Base-by-base conservation (phyloP, 2,113 vertebrate genomes). In the Pyxicephalus adspersus region DNA sequence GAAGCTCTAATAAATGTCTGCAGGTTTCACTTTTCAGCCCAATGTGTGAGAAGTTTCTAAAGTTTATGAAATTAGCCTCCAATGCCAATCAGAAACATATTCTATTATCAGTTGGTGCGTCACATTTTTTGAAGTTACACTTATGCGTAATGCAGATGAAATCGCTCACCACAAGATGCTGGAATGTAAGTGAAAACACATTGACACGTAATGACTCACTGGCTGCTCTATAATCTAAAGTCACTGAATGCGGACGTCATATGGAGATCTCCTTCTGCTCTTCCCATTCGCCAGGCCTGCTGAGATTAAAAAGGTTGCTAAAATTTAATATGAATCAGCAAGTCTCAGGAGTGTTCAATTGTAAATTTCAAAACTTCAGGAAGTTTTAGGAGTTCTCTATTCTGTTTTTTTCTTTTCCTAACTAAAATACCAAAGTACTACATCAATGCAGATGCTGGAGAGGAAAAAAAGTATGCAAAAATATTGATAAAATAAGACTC, bases 141-240 rank as follows among this genome's bases (percentile, higher is more conserved):
- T 13, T 64, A 45, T 9, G n/a, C 3, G 25, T 31, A 34, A 54
- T 64, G 23, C 38, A 77, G 60, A 25, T 64, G 60, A 17, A 25
- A 29, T 77, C 18, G 13, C 61, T 22, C 52, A 18, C 25, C 60
- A 76, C 34, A 51, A 15, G 19, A 28, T 29, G 19, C 45, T 25
- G 2, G 29, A 4, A 7, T 4, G 16, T 77, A 65, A 77, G 61
- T 65, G 75, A 25, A 77, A 77, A 26, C 75, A 77, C 45, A 76
- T 64, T 51, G 57, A 64, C 23, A 29, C 22, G 38, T 15, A 23
- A 51, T 51, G 34, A 77, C 60, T 76, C 74, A 64, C 60, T 76
- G 58, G 22, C 58, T 64, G 60, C 57, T 52, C 29, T n/a, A 8
- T 52, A n/a, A 17, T 50, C 38, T 13, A 1, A 65, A 64, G 74